Conservation (phyloP, 2,797 vertebrate genomes). For the Fratercula arctica region DNA sequence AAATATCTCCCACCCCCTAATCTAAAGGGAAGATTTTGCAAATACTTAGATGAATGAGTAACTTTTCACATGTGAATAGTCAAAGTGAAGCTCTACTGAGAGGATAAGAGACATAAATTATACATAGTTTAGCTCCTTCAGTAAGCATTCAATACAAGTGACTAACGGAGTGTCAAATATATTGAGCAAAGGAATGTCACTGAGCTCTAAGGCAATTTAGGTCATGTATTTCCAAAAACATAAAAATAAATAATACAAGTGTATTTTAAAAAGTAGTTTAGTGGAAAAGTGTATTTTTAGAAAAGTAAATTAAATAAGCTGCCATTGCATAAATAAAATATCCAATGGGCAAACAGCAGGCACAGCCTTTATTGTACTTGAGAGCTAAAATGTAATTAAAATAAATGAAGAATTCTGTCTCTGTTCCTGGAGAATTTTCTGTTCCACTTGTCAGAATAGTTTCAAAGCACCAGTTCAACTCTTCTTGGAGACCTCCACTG, state of each 20-base stretch:
- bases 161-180: neutral
- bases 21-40: neutral
- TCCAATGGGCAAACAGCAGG: neutral
- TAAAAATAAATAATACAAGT: neutral
- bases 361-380: neutral
- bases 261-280: neutral
- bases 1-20: neutral
- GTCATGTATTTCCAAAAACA: neutral
- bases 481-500: neutral
- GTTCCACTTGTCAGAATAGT: neutral
- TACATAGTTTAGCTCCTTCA: neutral
- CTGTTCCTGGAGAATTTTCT: neutral
- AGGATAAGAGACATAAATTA: neutral
- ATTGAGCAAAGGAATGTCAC: neutral
- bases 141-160: neutral
- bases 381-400: neutral
- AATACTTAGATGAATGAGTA: conserved; percentile 9
- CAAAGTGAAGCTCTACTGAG: neutral
- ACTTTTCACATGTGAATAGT: neutral
- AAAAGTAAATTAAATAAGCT: neutral
- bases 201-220: neutral
- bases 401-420: neutral
- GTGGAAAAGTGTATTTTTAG: neutral
- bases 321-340: neutral
- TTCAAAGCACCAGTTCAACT: neutral